Conservation (phyloP, 2,888 invertebrate species). For the Acholoe squamosa region DNA sequence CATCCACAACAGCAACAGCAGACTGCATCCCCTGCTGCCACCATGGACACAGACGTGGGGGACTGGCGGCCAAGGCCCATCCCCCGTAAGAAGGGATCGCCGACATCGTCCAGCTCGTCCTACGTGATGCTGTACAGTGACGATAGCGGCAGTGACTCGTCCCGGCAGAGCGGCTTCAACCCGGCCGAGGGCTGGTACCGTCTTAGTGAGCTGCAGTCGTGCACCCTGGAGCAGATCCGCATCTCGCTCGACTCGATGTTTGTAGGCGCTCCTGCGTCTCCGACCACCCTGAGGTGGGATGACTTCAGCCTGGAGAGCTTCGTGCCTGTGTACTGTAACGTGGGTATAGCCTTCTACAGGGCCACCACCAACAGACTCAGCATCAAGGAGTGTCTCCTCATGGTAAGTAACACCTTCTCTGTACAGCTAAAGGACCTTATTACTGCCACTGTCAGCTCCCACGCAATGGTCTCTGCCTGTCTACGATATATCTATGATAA, state of each 20-base stretch:
- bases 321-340: slow-evolving; percentile 35
- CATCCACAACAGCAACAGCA: too few species aligned
- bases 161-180: slow-evolving; percentile 7
- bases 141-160: neutral
- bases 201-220: slow-evolving; percentile 16
- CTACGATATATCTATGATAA: neutral
- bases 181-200: slow-evolving; percentile 38
- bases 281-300: slow-evolving; percentile 37
- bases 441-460: neutral
- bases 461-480: neutral
- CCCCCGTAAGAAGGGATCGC: slow-evolving; percentile 40
- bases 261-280: slow-evolving; percentile 28
- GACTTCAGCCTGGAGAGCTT: slow-evolving; percentile 55
- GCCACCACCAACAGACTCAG: slow-evolving; percentile 32
- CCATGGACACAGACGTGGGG: neutral
- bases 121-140: slow-evolving; percentile 51
- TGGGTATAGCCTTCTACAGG: slow-evolving; percentile 48
- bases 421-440: neutral
- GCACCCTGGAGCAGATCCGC: slow-evolving; percentile 56
- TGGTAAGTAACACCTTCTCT: neutral
- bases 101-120: slow-evolving; percentile 18
- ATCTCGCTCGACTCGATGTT: slow-evolving; percentile 50
- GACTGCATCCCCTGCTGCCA: neutral
- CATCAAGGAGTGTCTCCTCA: slow-evolving; percentile 50
- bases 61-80: slow-evolving; percentile 51